Conservation (phyloP, 2,113 vertebrate genomes). For the Takifugu bimaculatus region DNA sequence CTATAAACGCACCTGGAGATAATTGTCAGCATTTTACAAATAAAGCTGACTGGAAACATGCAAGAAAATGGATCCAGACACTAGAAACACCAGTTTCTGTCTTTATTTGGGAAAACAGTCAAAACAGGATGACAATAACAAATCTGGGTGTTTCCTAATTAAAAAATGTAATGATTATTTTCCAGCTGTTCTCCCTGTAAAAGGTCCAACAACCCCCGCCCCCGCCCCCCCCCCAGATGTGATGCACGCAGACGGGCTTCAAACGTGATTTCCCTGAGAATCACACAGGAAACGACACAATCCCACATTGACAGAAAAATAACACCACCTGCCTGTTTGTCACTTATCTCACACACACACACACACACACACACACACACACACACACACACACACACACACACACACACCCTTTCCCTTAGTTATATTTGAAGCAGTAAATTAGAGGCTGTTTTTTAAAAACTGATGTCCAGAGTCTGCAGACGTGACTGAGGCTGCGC, state of each 20-base stretch:
- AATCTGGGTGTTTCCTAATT: too few relatives aligned
- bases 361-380: too few relatives aligned
- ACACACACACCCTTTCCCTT: neutral
- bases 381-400: too few relatives aligned
- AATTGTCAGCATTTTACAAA: too few relatives aligned
- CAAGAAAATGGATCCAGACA: neutral
- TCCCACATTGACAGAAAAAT: conserved; percentile 1
- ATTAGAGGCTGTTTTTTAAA: neutral
- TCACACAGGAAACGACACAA: conserved; percentile 5
- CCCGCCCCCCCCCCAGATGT: too few relatives aligned
- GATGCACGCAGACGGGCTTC: neutral
- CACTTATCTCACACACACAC: neutral
- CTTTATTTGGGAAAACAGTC: neutral
- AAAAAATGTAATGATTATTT: neutral
- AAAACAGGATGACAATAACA: neutral
- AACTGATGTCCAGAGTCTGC: neutral
- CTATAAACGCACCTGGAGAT: too few relatives aligned
- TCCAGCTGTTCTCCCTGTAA: conserved; percentile 11
- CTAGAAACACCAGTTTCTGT: neutral
- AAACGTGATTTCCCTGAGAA: conserved; percentile 37
- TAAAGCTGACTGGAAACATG: too few relatives aligned
- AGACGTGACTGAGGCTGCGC: neutral
- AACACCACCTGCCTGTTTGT: neutral
- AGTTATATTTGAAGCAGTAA: neutral
- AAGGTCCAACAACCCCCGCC: neutral